Evolutionary conservation across 2,888 invertebrate genomes (phyloP), one percentile per base, ranked within the genome.

Genomic region (Hyposoter didymator): DNA sequence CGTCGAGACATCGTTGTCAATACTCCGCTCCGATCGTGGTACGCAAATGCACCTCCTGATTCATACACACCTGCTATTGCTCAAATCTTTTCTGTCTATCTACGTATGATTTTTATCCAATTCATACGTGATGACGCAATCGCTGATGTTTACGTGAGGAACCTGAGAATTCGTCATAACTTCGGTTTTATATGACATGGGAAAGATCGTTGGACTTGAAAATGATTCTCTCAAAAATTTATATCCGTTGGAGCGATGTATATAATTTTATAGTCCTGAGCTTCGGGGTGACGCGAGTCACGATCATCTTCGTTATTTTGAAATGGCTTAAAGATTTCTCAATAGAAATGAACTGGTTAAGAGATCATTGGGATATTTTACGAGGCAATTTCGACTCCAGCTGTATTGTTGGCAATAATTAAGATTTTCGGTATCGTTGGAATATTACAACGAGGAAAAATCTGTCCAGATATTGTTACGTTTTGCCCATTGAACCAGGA

Each of bases 41-140:
- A 43, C 35, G 39, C 62, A 76, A 81, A 73, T 80, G 7, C n/a
- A 8, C 32, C 45, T 35, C 14, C 43, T 81, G 81, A 84, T 84
- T 81, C 73, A 73, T 81, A 73, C 59, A 47, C 28, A n/a, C 72
- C 4, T 67, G 12, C 70, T 64, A 80, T 84, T 80, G 70, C 75
- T 43, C 64, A 35, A 80, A 76, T 64, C 59, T 75, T 47, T 19
- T 43, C 6, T 12, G 22, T 12, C 5, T 12, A 28, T 10, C 6
- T 43, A 43, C 55, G n/a, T 28, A 39, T 43, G 19, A 8, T 19
- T 14, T 62, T 43, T 22, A 45, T 19, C 39, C 43, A 45, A 69
- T 59, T 8, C 12, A 43, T 28, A 45, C 45, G 45, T 43, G 45
- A 43, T 3, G 28, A 43, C 12, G 5, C 5, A 19, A 49, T 5